Conservation (phyloP, 2,888 invertebrate species). For the Melikaiella ostensackeni region DNA sequence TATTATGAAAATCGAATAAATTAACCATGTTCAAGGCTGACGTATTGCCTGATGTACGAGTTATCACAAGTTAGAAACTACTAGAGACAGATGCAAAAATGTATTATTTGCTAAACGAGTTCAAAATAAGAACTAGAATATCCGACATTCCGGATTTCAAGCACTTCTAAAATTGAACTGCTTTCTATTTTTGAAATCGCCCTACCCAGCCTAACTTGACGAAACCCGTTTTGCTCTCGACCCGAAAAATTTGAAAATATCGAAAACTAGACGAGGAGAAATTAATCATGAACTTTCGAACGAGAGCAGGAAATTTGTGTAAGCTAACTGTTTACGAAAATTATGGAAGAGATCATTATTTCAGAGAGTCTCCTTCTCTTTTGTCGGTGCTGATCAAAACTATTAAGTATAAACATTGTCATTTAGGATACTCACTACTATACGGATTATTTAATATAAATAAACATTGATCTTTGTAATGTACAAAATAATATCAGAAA, state of each 20-base stretch:
- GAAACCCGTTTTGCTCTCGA: neutral
- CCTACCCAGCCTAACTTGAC: neutral
- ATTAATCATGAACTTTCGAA: neutral
- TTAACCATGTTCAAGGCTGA: constrained; percentile 50
- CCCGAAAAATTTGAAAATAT: neutral
- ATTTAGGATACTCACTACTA: neutral
- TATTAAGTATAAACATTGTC: neutral
- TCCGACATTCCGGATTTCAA: neutral
- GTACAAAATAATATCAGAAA: constrained; percentile 66
- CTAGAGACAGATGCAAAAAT: neutral
- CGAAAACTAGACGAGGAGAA: neutral
- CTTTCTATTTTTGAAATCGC: neutral
- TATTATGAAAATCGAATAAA: constrained; percentile 50
- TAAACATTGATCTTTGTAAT: constrained; percentile 67
- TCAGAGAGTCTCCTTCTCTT: neutral
- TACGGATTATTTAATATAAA: constrained; percentile 71
- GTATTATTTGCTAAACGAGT: neutral
- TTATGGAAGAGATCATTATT: constrained; percentile 25
- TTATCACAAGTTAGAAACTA: constrained; percentile 51
- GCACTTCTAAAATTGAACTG: neutral
- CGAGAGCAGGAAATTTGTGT: neutral
- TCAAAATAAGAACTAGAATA: neutral
- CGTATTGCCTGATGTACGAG: constrained; percentile 29
- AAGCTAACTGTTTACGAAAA: neutral
- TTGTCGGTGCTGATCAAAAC: constrained; percentile 1